phyloP scores from a whole-genome alignment of 2,113 vertebrate species.

The Ciconia stormi region DNA sequence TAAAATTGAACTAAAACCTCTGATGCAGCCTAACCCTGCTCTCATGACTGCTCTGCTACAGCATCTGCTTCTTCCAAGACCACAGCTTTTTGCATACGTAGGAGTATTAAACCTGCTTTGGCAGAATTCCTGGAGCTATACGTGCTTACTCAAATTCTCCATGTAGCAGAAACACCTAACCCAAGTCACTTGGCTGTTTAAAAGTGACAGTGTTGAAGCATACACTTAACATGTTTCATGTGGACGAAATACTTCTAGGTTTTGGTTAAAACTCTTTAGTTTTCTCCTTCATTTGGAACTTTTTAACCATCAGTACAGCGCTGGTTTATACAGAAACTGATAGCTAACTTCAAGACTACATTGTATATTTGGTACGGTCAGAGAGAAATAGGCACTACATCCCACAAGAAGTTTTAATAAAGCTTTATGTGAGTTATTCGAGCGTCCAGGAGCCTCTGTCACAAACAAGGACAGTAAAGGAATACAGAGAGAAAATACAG shows the following conservation, averaged over 20 bases:
- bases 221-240: neutral
- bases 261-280: neutral
- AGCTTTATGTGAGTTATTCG: neutral
- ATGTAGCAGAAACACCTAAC: neutral
- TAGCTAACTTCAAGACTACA: neutral
- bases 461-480: neutral
- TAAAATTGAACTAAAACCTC: neutral
- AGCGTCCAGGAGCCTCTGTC: neutral
- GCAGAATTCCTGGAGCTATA: neutral
- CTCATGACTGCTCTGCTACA: neutral
- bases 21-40: neutral
- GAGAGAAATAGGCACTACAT: neutral
- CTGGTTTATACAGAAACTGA: neutral
- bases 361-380: neutral
- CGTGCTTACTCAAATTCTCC: neutral
- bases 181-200: neutral
- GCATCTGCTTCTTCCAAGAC: conserved; percentile 8
- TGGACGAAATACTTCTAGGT: neutral
- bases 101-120: conserved; percentile 36
- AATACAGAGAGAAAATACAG: neutral
- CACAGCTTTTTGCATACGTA: neutral
- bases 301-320: neutral
- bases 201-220: neutral
- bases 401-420: neutral
- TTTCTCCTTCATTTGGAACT: neutral